Conservation (phyloP, 2,888 invertebrate species). For the Cecidostiba fungosa region DNA sequence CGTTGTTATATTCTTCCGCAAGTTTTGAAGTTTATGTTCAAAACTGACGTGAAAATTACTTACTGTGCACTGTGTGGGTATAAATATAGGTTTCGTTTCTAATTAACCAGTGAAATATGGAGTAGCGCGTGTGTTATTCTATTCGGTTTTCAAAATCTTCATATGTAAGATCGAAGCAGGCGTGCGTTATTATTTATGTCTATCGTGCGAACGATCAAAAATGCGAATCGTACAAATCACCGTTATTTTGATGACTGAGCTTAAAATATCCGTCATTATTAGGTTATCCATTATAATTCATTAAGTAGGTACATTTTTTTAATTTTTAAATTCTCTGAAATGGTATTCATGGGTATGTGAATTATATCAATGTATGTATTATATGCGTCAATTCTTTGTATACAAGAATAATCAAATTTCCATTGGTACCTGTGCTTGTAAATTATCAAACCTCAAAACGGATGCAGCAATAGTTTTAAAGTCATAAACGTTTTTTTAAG, state of each 20-base stretch:
- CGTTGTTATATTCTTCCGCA: not conserved
- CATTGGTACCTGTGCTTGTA: not conserved
- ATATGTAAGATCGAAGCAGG: not conserved
- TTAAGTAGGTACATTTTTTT: not conserved
- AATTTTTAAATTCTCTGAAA: not conserved
- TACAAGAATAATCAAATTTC: not conserved
- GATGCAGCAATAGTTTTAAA: not conserved
- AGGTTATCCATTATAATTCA: not conserved
- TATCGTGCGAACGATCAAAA: not conserved
- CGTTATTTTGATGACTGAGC: slow-evolving; percentile 40
- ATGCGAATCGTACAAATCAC: slow-evolving; percentile 29
- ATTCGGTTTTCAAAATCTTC: not conserved
- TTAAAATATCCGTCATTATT: slow-evolving; percentile 25
- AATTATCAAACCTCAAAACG: not conserved
- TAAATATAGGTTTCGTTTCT: not conserved
- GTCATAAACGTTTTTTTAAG: not conserved
- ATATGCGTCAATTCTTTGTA: slow-evolving; percentile 6
- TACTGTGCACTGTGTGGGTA: not conserved
- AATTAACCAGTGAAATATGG: slow-evolving; percentile 6
- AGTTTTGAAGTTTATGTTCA: not conserved
- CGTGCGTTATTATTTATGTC: slow-evolving; percentile 29
- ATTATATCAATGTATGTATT: not conserved
- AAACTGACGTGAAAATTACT: not conserved
- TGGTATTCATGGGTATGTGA: not conserved
- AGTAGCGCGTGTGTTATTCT: slow-evolving; percentile 12